These are phyloP conservation scores for Chiloscyllium punctatum DNA, from an alignment of 2,797 vertebrate species.

Conservation along the genomic window DNA sequence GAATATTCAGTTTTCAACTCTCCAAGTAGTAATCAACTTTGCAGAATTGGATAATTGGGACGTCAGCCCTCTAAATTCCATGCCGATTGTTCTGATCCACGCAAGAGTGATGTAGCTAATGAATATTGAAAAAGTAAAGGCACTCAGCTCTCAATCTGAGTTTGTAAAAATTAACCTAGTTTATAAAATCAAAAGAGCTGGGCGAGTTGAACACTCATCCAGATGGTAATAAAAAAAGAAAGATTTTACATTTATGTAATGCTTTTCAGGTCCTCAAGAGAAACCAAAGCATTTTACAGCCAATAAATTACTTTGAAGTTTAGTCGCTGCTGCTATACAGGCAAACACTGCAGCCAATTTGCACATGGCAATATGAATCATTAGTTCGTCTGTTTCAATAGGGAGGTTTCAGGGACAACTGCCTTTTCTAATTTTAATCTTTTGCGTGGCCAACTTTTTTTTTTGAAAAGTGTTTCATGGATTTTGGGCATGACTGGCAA, in stretches of 20 bases:
- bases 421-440: background rate
- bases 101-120: background rate
- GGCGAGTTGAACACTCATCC: background rate
- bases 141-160: background rate
- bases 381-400: background rate
- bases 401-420: background rate
- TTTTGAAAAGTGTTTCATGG: background rate
- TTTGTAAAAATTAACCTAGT: background rate
- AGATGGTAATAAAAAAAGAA: background rate
- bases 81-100: background rate
- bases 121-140: background rate
- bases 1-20: background rate
- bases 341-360: background rate
- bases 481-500: background rate
- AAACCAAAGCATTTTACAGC: background rate
- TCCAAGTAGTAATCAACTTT: background rate
- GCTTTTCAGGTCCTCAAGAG: constrained; percentile 4
- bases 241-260: background rate
- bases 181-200: background rate
- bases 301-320: background rate
- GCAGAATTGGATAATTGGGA: background rate
- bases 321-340: background rate
- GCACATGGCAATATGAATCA: background rate
- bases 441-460: background rate
- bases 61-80: background rate